Percentiles rank a stretch among this genome's conserved stretches.
phyloP scores from a whole-genome alignment of 2,797 vertebrate genomes.

The Smutsia temminckii region DNA sequence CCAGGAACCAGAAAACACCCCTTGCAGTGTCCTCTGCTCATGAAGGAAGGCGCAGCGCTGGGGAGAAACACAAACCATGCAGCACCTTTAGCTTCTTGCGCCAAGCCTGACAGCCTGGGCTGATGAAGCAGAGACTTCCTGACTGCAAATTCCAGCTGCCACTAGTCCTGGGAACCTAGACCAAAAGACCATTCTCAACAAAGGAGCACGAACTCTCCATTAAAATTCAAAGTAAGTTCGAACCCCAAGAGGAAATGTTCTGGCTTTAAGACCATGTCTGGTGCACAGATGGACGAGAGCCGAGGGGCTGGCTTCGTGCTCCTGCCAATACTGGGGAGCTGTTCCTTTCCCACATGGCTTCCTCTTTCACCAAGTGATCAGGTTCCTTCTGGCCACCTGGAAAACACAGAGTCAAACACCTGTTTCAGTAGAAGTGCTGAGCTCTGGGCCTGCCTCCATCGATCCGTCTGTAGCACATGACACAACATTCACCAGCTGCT shows the following conservation, averaged over 20 bases:
- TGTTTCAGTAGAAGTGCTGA: constrained; percentile 82
- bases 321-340: constrained; percentile 69
- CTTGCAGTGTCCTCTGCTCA: accelerated
- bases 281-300: constrained; percentile 60
- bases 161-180: background rate
- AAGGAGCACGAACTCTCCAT: background rate
- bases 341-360: constrained; percentile 69
- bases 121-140: background rate
- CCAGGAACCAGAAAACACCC: background rate
- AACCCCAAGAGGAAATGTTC: constrained; percentile 27
- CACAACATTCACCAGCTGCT: constrained; percentile 86
- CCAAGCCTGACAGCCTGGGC: background rate
- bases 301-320: constrained; percentile 44
- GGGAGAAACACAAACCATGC: background rate
- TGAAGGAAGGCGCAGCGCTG: background rate
- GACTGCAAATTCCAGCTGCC: background rate
- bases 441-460: constrained; percentile 77
- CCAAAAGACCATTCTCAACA: background rate
- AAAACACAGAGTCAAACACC: constrained; percentile 83
- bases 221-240: constrained; percentile 46
- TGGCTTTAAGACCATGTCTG: constrained; percentile 58
- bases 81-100: background rate
- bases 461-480: constrained; percentile 81
- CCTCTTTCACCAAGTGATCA: constrained; percentile 69
- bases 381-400: constrained; percentile 81